Evolutionary conservation across 2,113 vertebrate species (phyloP).

Genomic region (Protobothrops flavoviridis): DNA sequence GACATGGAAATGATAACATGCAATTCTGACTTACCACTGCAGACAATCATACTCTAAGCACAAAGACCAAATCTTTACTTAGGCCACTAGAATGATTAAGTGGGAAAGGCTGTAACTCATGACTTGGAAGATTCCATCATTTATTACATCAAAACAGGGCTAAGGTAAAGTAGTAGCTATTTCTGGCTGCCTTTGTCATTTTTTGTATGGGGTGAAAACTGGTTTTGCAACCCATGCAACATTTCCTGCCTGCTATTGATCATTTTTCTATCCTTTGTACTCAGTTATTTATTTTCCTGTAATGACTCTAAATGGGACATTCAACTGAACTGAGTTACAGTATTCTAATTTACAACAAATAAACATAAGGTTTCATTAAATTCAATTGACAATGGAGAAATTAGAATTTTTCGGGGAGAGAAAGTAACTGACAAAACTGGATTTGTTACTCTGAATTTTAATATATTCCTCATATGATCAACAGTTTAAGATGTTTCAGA

Average conservation of each 20-base stretch:
- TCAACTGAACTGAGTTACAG: not conserved
- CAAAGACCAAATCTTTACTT: not conserved
- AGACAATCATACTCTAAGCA: not conserved
- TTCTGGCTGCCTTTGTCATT: not conserved
- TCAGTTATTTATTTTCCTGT: not conserved
- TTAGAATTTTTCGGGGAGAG: not conserved
- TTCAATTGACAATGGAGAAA: slow-evolving; percentile 30
- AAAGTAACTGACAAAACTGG: not conserved
- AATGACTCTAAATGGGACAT: not conserved
- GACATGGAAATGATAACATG: not conserved
- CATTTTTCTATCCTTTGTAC: not conserved
- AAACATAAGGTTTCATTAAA: slow-evolving; percentile 6
- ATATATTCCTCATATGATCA: slow-evolving; percentile 25
- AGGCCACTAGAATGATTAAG: not conserved
- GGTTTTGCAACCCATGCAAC: not conserved
- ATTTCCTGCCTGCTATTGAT: not conserved
- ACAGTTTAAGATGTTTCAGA: slow-evolving; percentile 14
- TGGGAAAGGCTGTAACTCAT: not conserved
- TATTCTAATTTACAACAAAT: not conserved
- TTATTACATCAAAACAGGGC: not conserved
- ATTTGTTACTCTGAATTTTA: slow-evolving; percentile 10
- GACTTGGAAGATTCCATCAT: not conserved
- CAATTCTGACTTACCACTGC: not conserved
- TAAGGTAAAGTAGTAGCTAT: not conserved
- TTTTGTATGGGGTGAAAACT: not conserved